phyloP scores from a whole-genome alignment of 2,113 vertebrate genomes.

The Gallinago media region DNA sequence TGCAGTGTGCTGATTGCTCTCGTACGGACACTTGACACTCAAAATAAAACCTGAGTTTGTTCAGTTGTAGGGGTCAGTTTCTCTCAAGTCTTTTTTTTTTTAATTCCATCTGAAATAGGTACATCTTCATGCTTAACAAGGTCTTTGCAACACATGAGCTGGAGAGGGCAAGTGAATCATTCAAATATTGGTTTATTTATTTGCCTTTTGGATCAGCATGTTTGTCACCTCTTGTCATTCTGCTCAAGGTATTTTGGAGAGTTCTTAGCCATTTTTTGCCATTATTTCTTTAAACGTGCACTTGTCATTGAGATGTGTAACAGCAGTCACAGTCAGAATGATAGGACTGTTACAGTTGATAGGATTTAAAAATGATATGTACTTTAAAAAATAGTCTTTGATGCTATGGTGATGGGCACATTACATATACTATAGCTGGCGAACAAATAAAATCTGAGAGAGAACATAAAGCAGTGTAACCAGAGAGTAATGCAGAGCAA shows the following conservation, averaged over 20 bases:
- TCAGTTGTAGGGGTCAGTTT: conserved; percentile 48
- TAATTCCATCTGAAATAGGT: background rate
- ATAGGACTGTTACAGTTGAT: conserved; percentile 42
- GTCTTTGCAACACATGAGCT: background rate
- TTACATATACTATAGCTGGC: background rate
- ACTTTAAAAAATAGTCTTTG: conserved; percentile 55
- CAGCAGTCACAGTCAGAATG: conserved; percentile 43
- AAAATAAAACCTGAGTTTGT: conserved; percentile 49
- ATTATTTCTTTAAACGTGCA: conserved; percentile 28
- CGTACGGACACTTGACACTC: conserved; percentile 50
- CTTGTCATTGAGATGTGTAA: conserved; percentile 42
- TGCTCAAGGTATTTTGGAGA: background rate
- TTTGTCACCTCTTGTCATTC: background rate
- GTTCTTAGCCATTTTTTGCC: conserved; percentile 9
- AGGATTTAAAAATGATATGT: conserved; percentile 64
- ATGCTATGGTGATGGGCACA: conserved; percentile 42
- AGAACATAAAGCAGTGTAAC: background rate
- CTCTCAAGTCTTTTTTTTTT: background rate
- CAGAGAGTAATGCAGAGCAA: conserved; percentile 8
- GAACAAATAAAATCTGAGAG: conserved; percentile 7
- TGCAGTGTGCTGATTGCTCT: conserved; percentile 66
- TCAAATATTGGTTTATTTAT: conserved; percentile 2
- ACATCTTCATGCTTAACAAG: conserved; percentile 1
- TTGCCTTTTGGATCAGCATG: background rate
- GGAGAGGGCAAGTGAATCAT: background rate